A percentile compares a stretch with the other conserved stretches of the same genome.
phyloP scores from a whole-genome alignment of 2,113 vertebrate genomes.

The Lophius piscatorius region DNA sequence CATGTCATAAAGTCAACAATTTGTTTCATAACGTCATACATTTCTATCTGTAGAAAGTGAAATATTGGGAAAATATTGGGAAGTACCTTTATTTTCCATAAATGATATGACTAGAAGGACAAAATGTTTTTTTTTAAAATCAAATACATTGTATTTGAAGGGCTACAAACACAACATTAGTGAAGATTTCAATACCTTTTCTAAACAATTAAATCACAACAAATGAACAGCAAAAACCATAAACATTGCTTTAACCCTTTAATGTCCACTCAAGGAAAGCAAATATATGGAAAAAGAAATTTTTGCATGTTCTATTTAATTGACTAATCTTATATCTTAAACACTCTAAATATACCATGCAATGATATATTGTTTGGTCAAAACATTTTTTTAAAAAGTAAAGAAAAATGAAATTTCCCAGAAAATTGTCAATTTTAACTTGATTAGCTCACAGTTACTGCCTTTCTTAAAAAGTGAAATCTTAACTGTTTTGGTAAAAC shows the following conservation, averaged over 20 bases:
- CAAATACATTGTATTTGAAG: not conserved
- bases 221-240: not conserved
- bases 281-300: too few species aligned
- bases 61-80: not conserved
- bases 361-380: too few species aligned
- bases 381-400: too few species aligned
- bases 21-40: not conserved
- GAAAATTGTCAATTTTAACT: too few species aligned
- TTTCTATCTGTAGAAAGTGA: not conserved
- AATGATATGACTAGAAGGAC: not conserved
- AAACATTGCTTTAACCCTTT: not conserved
- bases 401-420: too few species aligned
- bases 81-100: not conserved
- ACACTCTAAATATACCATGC: too few species aligned
- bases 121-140: not conserved
- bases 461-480: conserved; percentile 5
- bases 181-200: not conserved
- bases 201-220: not conserved
- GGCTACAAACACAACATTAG: not conserved
- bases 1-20: not conserved
- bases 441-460: too few species aligned
- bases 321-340: too few species aligned
- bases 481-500: too few species aligned
- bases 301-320: too few species aligned
- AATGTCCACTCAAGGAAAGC: too few species aligned